Conservation (phyloP, 2,888 invertebrate species). For the Mesorhabditis sp. region DNA sequence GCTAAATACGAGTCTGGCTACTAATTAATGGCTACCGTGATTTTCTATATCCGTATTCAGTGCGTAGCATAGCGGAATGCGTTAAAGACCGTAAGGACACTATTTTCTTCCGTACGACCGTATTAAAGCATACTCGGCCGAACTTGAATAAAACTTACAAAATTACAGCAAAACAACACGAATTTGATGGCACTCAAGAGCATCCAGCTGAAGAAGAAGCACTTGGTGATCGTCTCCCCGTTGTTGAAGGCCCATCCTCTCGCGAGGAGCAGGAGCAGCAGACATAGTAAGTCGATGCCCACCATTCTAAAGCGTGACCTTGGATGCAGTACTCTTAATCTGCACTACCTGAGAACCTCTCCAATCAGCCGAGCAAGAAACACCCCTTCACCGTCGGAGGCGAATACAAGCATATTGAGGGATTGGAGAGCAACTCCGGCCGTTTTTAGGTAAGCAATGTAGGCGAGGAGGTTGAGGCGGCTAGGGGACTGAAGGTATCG, state of each 20-base stretch:
- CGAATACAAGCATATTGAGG: constrained; percentile 82
- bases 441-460: constrained; percentile 32
- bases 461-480: constrained; percentile 23
- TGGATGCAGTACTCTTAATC: no score
- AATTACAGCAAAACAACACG: constrained; percentile 89
- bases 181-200: constrained; percentile 85
- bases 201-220: constrained; percentile 81
- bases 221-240: constrained; percentile 55
- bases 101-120: no score
- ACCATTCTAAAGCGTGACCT: constrained; percentile 17
- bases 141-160: constrained; percentile 68
- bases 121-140: not conserved
- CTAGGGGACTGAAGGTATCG: not conserved
- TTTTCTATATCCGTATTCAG: no score
- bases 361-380: constrained; percentile 78
- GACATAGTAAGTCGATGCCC: constrained; percentile 76
- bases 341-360: constrained; percentile 68
- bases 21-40: no score
- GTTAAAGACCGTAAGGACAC: no score
- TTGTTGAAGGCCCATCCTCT: constrained; percentile 86
- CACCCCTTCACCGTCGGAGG: constrained; percentile 83
- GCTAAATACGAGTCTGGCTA: no score
- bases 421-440: constrained; percentile 78
- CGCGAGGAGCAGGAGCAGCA: constrained; percentile 81
- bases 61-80: no score